These are phyloP conservation scores for Hypomesus transpacificus DNA, from an alignment of 2,113 vertebrate genomes.

Conservation along the genomic window DNA sequence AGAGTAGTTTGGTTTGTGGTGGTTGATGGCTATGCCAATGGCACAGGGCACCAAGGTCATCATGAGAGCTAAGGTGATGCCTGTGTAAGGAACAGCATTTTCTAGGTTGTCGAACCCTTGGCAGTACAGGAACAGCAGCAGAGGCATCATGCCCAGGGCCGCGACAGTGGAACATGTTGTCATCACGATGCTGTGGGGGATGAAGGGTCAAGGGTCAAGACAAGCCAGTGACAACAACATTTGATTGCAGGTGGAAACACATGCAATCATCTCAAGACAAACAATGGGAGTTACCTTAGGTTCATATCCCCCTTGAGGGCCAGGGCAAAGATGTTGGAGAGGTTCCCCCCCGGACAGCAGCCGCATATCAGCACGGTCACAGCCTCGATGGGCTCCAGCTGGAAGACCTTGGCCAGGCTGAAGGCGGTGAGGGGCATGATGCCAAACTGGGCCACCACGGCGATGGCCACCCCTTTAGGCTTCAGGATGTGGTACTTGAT, in stretches of 20 bases:
- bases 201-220: not conserved
- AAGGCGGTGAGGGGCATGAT: slow-evolving; percentile 84
- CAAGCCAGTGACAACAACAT: not conserved
- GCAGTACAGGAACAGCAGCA: slow-evolving; percentile 78
- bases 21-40: slow-evolving; percentile 75
- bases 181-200: slow-evolving; percentile 77
- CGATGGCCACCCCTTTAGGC: slow-evolving; percentile 75
- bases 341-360: slow-evolving; percentile 80
- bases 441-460: slow-evolving; percentile 77
- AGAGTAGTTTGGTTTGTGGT: slow-evolving; percentile 74
- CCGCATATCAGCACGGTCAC: slow-evolving; percentile 80
- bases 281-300: slow-evolving; percentile 72
- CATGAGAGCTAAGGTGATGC: slow-evolving; percentile 68
- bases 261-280: not conserved
- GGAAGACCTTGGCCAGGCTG: slow-evolving; percentile 69
- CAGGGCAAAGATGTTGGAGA: slow-evolving; percentile 80
- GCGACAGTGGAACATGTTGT: slow-evolving; percentile 77
- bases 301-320: slow-evolving; percentile 82
- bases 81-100: slow-evolving; percentile 73
- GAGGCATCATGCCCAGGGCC: slow-evolving; percentile 80
- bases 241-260: not conserved
- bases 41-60: slow-evolving; percentile 74
- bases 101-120: slow-evolving; percentile 69
- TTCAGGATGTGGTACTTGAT: slow-evolving; percentile 75
- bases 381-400: slow-evolving; percentile 64